Conservation (phyloP, 2,113 vertebrate genomes). For the Clarias batrachus region DNA sequence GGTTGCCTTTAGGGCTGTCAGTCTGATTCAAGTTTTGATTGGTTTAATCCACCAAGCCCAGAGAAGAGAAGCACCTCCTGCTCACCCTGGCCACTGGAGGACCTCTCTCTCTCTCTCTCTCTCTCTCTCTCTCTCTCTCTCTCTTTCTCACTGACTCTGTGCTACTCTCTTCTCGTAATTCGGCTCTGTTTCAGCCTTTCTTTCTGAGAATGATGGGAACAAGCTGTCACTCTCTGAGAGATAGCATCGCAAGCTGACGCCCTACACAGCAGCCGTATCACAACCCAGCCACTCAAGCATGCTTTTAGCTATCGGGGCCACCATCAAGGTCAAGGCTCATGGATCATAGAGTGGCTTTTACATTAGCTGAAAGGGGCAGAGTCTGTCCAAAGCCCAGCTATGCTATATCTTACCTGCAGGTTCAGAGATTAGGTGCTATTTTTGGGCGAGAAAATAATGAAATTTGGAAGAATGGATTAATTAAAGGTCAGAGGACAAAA, state of each 20-base stretch:
- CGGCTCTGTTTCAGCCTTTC: conserved; percentile 31
- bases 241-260: conserved; percentile 33
- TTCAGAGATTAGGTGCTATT: conserved; percentile 54
- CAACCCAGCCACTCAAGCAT: neutral
- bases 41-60: conserved; percentile 68
- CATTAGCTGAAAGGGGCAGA: conserved; percentile 28
- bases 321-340: conserved; percentile 47
- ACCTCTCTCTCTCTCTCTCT: neutral
- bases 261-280: conserved; percentile 26
- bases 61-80: conserved; percentile 46
- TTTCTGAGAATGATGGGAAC: neutral
- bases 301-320: conserved; percentile 33
- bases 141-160: neutral
- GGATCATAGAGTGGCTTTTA: conserved; percentile 42
- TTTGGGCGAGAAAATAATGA: conserved; percentile 50
- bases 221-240: conserved; percentile 29
- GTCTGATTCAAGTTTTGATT: conserved; percentile 73
- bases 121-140: neutral
- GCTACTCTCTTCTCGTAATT: conserved; percentile 29
- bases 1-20: conserved; percentile 65
- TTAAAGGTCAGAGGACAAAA: conserved; percentile 70
- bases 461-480: conserved; percentile 60
- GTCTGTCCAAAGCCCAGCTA: neutral
- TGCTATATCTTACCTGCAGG: conserved; percentile 32
- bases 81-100: conserved; percentile 48